Evolutionary conservation across 2,113 vertebrate genomes (phyloP).

Genomic region (Anolis carolinensis): DNA sequence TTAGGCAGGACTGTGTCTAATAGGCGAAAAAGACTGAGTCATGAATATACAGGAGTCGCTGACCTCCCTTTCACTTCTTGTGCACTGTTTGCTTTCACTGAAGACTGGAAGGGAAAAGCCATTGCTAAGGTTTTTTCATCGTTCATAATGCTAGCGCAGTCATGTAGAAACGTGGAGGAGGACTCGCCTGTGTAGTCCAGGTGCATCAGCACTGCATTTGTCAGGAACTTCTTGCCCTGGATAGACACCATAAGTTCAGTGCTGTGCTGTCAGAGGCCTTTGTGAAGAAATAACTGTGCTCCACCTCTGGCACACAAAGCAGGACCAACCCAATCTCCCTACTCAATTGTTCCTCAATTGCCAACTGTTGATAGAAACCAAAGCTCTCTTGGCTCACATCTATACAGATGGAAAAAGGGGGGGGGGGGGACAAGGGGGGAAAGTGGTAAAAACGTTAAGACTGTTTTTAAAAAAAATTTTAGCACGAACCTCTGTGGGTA

Average conservation of each 20-base stretch:
- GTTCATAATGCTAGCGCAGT: not conserved
- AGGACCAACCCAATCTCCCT: not conserved
- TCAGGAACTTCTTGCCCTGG: too few relatives aligned
- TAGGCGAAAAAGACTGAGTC: not conserved
- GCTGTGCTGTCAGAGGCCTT: too few relatives aligned
- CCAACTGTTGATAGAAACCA: not conserved
- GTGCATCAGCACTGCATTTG: not conserved
- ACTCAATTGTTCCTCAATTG: not conserved
- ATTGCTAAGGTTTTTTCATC: not conserved
- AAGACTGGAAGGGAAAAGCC: not conserved
- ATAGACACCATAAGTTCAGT: not conserved
- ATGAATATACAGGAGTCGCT: not conserved
- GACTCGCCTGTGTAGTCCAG: not conserved
- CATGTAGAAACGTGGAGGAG: not conserved
- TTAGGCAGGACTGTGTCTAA: not conserved
- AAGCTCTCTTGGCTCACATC: not conserved
- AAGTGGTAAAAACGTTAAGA: too few relatives aligned
- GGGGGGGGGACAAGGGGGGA: too few relatives aligned
- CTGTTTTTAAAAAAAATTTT: too few relatives aligned
- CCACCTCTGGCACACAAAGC: not conserved
- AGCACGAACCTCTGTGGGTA: too few relatives aligned
- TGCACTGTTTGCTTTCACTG: not conserved
- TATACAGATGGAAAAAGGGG: too few relatives aligned
- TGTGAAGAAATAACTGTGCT: not conserved
- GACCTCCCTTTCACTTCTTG: not conserved